Conservation (phyloP, 2,888 invertebrate genomes). For the Ennomos erosarius region DNA sequence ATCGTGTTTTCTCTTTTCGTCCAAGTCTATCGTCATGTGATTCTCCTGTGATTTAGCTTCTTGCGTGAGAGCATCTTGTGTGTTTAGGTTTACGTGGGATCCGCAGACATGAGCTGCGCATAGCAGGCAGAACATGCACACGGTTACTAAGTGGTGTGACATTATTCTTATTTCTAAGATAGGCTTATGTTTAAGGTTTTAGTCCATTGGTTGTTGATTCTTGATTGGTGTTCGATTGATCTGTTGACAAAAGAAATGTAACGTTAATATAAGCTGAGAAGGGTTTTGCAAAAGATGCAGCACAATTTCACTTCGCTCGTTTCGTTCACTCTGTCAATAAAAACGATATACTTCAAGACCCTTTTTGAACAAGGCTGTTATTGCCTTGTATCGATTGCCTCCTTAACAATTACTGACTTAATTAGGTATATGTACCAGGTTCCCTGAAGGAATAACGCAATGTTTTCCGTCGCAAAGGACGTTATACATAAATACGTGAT, state of each 20-base stretch:
- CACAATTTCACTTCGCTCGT: no score
- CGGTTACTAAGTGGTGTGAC: slow-evolving; percentile 88
- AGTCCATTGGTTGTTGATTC: slow-evolving; percentile 46
- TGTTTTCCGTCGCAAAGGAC: no score
- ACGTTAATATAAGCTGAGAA: not conserved
- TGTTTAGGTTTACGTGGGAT: slow-evolving; percentile 86
- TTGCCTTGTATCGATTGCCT: no score
- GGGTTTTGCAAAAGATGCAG: no score
- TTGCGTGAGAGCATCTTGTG: slow-evolving; percentile 53
- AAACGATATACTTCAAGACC: no score
- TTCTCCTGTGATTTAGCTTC: slow-evolving; percentile 52
- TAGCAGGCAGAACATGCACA: slow-evolving; percentile 93
- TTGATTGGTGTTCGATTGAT: slow-evolving; percentile 38
- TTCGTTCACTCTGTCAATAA: no score
- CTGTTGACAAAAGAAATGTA: slow-evolving; percentile 51
- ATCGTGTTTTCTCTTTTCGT: slow-evolving; percentile 54
- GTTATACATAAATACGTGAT: no score
- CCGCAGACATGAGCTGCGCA: slow-evolving; percentile 92
- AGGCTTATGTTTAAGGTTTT: slow-evolving; percentile 49
- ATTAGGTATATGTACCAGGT: no score
- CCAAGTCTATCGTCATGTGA: slow-evolving; percentile 52
- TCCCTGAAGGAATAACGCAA: no score
- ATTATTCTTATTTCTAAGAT: slow-evolving; percentile 54
- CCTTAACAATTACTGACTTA: no score
- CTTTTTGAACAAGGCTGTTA: no score